These are phyloP conservation scores for Aleiodes leptofemur DNA, from an alignment of 2,888 invertebrate genomes.

Conservation along the genomic window DNA sequence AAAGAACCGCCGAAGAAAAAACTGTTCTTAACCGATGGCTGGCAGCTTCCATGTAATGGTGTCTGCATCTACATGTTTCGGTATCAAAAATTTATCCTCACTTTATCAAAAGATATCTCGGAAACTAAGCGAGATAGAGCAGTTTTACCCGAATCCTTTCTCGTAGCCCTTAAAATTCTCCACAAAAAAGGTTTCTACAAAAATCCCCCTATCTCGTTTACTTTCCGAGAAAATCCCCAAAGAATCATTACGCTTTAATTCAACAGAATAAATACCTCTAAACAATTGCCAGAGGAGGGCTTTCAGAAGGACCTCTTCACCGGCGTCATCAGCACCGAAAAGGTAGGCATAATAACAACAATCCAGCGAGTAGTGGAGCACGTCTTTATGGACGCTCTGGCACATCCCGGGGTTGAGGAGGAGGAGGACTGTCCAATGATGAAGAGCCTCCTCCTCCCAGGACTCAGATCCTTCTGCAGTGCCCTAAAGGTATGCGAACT, in stretches of 20 bases:
- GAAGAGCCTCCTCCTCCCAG: conserved; percentile 88
- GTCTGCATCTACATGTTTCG: conserved; percentile 91
- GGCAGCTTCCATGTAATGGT: conserved; percentile 88
- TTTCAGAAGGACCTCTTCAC: conserved; percentile 90
- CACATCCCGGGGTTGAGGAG: conserved; percentile 86
- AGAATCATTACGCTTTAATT: background rate
- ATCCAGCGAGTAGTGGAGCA: conserved; percentile 92
- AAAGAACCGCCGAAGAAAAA: conserved; percentile 81
- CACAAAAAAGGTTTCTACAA: too few species aligned
- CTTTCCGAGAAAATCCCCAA: too few species aligned
- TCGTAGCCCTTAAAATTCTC: background rate
- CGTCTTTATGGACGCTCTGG: conserved; percentile 93
- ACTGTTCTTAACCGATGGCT: conserved; percentile 90
- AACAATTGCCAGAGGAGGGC: conserved; percentile 93
- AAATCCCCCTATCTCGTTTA: too few species aligned
- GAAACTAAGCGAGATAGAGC: too few species aligned
- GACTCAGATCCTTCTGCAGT: conserved; percentile 90
- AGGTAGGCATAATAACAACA: conserved; percentile 89
- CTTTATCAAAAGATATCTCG: background rate
- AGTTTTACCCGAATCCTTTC: background rate
- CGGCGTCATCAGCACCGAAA: conserved; percentile 86
- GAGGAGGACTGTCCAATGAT: conserved; percentile 91
- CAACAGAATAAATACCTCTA: conserved; percentile 82
- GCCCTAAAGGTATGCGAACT: conserved; percentile 94
- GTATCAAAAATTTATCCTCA: conserved; percentile 45